Conservation (phyloP, 92 coral and sea anemone species). For the Zoanthus solanderi region DNA sequence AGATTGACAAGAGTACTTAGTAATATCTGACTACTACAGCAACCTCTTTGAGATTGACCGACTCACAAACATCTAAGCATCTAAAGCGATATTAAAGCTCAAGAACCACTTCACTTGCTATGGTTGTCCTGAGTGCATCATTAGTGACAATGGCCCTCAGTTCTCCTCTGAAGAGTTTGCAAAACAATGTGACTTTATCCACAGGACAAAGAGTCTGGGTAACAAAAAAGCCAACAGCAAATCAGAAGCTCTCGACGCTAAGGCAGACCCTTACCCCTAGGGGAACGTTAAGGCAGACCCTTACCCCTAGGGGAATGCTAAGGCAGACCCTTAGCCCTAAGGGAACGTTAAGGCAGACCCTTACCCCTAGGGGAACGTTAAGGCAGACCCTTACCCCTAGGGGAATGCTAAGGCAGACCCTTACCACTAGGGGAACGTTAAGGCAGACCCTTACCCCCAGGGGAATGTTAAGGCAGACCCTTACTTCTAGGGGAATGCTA, state of each 20-base stretch:
- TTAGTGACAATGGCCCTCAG: slow-evolving; percentile 64
- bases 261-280: background rate
- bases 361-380: too few relatives aligned
- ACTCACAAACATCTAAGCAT: too few relatives aligned
- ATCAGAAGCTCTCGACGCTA: slow-evolving; percentile 37
- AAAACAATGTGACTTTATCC: slow-evolving; percentile 51
- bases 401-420: slow-evolving; percentile 35
- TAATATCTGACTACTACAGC: slow-evolving; percentile 48
- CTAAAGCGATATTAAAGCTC: background rate
- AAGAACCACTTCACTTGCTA: slow-evolving; percentile 60
- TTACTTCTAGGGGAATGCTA: slow-evolving; percentile 38
- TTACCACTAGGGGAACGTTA: too few relatives aligned
- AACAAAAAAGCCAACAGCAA: slow-evolving; percentile 65
- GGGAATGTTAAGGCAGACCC: slow-evolving; percentile 9
- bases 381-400: slow-evolving; percentile 23
- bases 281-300: too few relatives aligned
- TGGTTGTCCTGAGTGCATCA: slow-evolving; percentile 50
- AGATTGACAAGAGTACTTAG: background rate
- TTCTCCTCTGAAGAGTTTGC: slow-evolving; percentile 36
- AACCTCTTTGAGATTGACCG: slow-evolving; percentile 55
- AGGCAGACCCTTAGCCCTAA: too few relatives aligned
- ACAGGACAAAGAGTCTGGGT: slow-evolving; percentile 49
- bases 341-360: too few relatives aligned
- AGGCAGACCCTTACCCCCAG: too few relatives aligned
- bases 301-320: too few relatives aligned